Evolutionary conservation across 2,797 vertebrate species (phyloP), one percentile per base, ranked within the genome.

Genomic region (Hapalemur alaotrensis): DNA sequence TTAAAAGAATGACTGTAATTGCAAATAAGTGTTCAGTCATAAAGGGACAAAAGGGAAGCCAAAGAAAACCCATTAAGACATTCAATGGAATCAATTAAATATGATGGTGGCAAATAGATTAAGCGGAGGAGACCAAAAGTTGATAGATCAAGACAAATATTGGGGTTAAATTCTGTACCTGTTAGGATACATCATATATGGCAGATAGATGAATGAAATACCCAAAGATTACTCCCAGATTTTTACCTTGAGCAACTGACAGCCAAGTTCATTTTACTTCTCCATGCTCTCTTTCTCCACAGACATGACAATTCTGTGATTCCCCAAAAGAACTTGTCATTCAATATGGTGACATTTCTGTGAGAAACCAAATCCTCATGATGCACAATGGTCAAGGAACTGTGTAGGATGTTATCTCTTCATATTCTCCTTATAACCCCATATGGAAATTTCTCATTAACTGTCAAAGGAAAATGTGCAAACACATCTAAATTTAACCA

Each of bases 331-430:
- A 38, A 78, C 8, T 8, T 1, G 1, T 11, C 67, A 54, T 76
- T 94, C 9, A 43, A 48, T 6, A 20, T 18, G 35, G 25, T 4
- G 30, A 85, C 28, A 5, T 5, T 10, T n/a, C 75, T 25, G 5
- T 41, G n/a, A 73, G 38, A 54, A 82, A 25, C 6, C 69, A 78
- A 12, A 14, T n/a, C 14, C 0, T 46, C 4, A 0, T 23, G 7
- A 65, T 35, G 25, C 32, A 7, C 8, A 41, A 30, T 54, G 5
- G 59, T 15, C 25, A 63, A 2, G 30, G 13, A 38, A 43, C 35
- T 32, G 14, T 13, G 4, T 0, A 15, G 10, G 1, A 12, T 20
- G 10, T 38, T 28, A 20, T 0, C 0, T 30, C 13, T 90, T 78
- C 32, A 41, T 35, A 12, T 63, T 28, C 2, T 82, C 18, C 35